Conservation (phyloP, 2,113 vertebrate species). For the Blennius ocellaris region DNA sequence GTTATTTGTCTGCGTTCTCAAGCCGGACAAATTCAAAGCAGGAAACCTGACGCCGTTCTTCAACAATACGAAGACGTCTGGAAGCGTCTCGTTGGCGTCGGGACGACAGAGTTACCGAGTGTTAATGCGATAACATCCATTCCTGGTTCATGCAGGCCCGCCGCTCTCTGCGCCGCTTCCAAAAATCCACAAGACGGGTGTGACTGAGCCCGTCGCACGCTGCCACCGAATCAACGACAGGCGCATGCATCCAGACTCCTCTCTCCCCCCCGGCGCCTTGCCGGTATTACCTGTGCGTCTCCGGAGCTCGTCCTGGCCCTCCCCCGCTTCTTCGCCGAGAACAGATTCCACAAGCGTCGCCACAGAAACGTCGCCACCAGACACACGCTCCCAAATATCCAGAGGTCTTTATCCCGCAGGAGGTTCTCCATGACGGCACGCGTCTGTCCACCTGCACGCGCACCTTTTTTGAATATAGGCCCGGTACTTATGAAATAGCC, state of each 20-base stretch:
- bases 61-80: not conserved
- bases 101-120: no score
- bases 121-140: slow-evolving; percentile 16
- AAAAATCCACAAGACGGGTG: not conserved
- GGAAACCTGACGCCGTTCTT: not conserved
- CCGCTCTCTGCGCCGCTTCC: not conserved
- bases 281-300: slow-evolving; percentile 85
- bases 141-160: slow-evolving; percentile 21
- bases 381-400: slow-evolving; percentile 90
- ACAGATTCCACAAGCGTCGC: slow-evolving; percentile 85
- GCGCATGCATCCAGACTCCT: not conserved
- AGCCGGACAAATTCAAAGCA: no score
- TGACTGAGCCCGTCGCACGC: not conserved
- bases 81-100: not conserved
- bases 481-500: slow-evolving; percentile 39
- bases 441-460: not conserved
- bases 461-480: no score
- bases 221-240: slow-evolving; percentile 9
- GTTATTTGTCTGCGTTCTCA: no score
- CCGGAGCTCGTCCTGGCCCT: slow-evolving; percentile 58
- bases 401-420: slow-evolving; percentile 86
- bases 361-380: slow-evolving; percentile 89
- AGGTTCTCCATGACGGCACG: slow-evolving; percentile 83
- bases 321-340: slow-evolving; percentile 81
- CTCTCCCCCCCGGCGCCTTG: not conserved